A percentile compares a stretch with the other conserved stretches of the same genome.
Conservation (phyloP, 2,888 invertebrate genomes). For the Saturnia japonica region DNA sequence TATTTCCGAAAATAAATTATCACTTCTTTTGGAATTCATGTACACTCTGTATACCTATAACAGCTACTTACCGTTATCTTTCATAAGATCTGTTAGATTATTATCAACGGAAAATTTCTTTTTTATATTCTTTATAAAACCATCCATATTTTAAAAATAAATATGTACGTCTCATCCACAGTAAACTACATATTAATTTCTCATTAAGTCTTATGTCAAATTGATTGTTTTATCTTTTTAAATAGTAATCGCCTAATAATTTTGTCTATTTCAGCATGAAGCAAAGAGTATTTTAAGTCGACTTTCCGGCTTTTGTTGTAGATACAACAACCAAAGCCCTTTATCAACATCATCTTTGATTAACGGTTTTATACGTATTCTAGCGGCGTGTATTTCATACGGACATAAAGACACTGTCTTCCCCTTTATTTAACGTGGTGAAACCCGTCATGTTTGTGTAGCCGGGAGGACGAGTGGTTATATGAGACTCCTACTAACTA, state of each 20-base stretch:
- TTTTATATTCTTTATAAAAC: slow-evolving; percentile 53
- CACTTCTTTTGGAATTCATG: background rate
- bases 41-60: slow-evolving; percentile 12
- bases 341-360: no score
- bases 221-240: background rate
- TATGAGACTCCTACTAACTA: no score
- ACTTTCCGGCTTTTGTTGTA: background rate
- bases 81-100: slow-evolving; percentile 41
- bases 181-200: background rate
- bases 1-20: background rate
- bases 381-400: no score
- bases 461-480: no score
- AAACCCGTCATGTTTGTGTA: no score
- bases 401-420: no score
- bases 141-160: slow-evolving; percentile 49
- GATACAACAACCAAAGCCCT: no score
- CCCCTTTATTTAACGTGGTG: no score
- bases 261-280: background rate
- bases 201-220: background rate
- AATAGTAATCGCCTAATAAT: background rate
- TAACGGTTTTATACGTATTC: no score
- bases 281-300: background rate
- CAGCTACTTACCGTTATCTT: slow-evolving; percentile 43
- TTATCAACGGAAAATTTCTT: slow-evolving; percentile 47
- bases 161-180: background rate